Conservation (phyloP, 2,113 vertebrate genomes). For the Cryptomyrus ogoouensis region DNA sequence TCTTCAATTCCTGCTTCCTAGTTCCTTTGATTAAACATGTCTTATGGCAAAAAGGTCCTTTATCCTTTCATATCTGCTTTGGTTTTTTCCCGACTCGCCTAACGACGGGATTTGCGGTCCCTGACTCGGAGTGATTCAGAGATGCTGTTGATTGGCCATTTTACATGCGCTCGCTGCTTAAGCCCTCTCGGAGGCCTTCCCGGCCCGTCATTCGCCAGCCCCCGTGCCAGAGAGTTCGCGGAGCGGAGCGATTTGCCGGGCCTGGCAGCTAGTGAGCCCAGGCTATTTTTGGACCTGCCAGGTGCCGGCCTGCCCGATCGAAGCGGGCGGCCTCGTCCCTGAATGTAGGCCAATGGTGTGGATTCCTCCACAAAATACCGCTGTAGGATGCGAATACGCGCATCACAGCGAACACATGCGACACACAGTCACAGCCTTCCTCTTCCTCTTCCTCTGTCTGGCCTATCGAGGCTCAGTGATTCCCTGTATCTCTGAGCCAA, state of each 20-base stretch:
- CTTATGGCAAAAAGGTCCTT: not conserved
- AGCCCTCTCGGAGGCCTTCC: not conserved
- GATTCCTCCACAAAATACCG: conserved; percentile 18
- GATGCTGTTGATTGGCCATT: not conserved
- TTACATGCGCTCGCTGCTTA: not conserved
- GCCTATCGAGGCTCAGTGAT: conserved; percentile 12
- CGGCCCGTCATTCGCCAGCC: not conserved
- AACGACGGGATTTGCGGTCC: not conserved
- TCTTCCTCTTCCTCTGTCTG: conserved; percentile 10
- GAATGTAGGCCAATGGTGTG: conserved; percentile 30
- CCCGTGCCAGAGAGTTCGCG: not conserved
- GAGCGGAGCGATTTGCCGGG: not conserved
- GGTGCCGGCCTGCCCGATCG: conserved; percentile 5
- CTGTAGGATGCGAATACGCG: not conserved
- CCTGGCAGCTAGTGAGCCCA: conserved; percentile 13
- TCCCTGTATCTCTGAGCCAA: conserved; percentile 38
- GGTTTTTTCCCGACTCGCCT: not conserved
- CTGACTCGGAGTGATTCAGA: not conserved
- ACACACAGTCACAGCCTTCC: not conserved
- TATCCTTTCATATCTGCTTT: not conserved
- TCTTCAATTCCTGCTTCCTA: not conserved
- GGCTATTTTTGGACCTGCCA: conserved; percentile 42
- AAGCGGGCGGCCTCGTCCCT: conserved; percentile 8
- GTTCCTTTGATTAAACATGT: not conserved
- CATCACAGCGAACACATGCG: not conserved